Evolutionary conservation across 2,797 vertebrate species (phyloP), one percentile per base, ranked within the genome.

Genomic region (Erpetoichthys calabaricus): DNA sequence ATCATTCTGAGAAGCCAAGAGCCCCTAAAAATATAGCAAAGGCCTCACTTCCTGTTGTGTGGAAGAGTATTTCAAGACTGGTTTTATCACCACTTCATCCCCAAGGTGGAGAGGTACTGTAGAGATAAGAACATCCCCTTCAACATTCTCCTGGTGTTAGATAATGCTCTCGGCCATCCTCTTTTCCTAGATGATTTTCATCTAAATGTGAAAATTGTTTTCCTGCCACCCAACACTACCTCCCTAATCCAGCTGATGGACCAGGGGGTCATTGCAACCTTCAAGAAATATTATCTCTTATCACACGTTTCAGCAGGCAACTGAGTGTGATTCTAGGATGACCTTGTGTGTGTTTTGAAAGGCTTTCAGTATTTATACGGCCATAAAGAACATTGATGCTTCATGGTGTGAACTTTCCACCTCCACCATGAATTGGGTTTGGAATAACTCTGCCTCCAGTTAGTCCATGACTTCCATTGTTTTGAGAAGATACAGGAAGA

Each of bases 241-340:
- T n/a, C 61, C 6, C 46, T 72, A 4, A 58, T 66, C 9, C 63
- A 69, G 55, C 65, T 63, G 46, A 65, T 72, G 62, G 66, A 60
- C 10, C 62, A 69, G 46, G 65, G 65, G 1, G 6, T 65, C 43
- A 57, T 57, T 1, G 44, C 58, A 7, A n/a, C 47, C 9, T 62
- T 62, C 10, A 62, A 62, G 47, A 59, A 61, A 8, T 53, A 51
- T n/a, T 71, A 66, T 10, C 59, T 71, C 0, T 60, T 66, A 1
- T 41, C 62, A n/a, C 59, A 67, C n/a, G 47, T 68, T 42, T 45
- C 59, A 7, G 59, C 49, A 45, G 58, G 65, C 56, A 45, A 60
- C 3, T 0, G 41, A 58, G n/a, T 55, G 55, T 3, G 45, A 53
- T 3, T 45, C 51, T 45, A 10, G 2, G 9, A 45, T 56, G n/a